Conservation (phyloP, 2,888 invertebrate genomes). For the Schrankia costaestrigalis region DNA sequence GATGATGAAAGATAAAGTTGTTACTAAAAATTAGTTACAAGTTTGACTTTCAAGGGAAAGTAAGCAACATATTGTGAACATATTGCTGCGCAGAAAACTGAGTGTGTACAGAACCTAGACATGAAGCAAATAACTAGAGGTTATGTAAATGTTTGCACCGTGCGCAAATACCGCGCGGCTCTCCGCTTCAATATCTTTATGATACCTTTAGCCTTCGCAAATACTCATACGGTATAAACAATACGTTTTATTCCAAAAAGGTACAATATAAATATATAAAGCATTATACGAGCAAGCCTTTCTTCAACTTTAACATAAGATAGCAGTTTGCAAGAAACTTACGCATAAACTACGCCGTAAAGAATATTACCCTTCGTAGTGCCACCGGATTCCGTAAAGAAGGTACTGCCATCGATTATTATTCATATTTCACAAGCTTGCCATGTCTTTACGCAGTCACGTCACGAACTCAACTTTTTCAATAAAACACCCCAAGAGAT, state of each 20-base stretch:
- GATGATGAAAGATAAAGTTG: too few species aligned
- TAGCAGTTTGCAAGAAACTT: constrained; percentile 15
- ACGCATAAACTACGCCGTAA: constrained; percentile 31
- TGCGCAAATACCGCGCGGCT: neutral
- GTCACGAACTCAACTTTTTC: constrained; percentile 77
- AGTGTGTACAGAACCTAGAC: neutral
- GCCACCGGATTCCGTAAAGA: constrained; percentile 31
- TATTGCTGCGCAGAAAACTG: too few species aligned
- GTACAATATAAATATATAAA: constrained; percentile 4
- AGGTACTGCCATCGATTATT: constrained; percentile 54
- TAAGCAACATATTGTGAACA: too few species aligned
- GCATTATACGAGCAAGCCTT: constrained; percentile 5
- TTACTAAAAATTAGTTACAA: too few species aligned
- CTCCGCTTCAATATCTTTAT: neutral
- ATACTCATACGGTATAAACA: neutral
- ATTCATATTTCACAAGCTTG: constrained; percentile 71
- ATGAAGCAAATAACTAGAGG: neutral
- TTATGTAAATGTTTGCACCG: neutral
- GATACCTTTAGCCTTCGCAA: neutral
- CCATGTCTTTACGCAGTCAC: constrained; percentile 60
- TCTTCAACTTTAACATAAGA: constrained; percentile 15
- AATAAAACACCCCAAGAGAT: constrained; percentile 72
- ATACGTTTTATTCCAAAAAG: constrained; percentile 7
- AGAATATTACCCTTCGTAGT: constrained; percentile 27
- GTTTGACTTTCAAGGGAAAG: too few species aligned